Conservation (phyloP, 2,113 vertebrate genomes). For the Pristiophorus japonicus region DNA sequence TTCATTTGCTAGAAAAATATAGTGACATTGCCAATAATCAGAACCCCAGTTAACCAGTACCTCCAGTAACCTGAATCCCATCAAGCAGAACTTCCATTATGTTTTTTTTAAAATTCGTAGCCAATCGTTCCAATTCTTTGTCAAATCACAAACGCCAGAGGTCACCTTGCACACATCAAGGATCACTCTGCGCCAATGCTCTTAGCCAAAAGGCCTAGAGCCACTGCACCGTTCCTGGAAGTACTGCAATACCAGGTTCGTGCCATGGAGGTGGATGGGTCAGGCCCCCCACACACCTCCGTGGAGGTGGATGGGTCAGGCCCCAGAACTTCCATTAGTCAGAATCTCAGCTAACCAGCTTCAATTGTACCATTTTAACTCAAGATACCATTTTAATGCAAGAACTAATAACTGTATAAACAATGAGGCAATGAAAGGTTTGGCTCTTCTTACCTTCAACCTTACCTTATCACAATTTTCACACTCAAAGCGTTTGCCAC, state of each 20-base stretch:
- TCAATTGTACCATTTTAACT: not conserved
- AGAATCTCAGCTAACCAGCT: not conserved
- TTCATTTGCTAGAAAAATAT: not conserved
- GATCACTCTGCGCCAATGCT: too few species aligned
- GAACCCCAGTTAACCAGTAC: not conserved
- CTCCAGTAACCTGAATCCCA: not conserved
- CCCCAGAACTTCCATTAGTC: not conserved
- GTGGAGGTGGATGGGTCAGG: too few species aligned
- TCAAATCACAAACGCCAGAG: too few species aligned
- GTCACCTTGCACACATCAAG: too few species aligned
- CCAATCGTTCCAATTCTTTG: too few species aligned
- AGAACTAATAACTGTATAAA: not conserved
- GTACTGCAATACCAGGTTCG: too few species aligned
- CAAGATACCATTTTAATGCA: too few species aligned
- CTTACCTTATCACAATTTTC: slow-evolving; percentile 98
- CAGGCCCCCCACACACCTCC: too few species aligned
- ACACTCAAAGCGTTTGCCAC: slow-evolving; percentile 97
- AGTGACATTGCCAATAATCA: not conserved
- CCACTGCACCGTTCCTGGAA: too few species aligned
- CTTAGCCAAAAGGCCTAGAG: too few species aligned
- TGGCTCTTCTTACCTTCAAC: slow-evolving; percentile 33
- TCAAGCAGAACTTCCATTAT: not conserved
- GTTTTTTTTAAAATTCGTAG: too few species aligned
- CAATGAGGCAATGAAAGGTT: slow-evolving; percentile 28
- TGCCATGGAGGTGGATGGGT: too few species aligned